Evolutionary conservation across 2,113 vertebrate genomes (phyloP), one percentile per base, ranked within the genome.

Genomic region (Oncorhynchus nerka): DNA sequence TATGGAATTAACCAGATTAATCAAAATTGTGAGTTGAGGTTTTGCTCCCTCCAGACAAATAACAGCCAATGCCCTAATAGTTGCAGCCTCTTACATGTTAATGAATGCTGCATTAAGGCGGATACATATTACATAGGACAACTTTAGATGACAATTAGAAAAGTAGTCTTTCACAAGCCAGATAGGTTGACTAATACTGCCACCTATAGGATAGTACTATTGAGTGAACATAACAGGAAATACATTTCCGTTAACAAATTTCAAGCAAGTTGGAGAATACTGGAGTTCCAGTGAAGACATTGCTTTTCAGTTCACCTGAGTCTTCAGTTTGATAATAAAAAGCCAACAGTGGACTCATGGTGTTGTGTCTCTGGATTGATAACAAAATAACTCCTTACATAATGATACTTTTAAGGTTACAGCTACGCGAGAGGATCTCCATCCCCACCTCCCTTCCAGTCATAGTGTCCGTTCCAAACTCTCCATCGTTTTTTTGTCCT

Each of bases 291-390:
- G 26, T 70, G 67, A 78, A 73, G 39, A 45, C 28, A 26, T 61
- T 66, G 68, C 0, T 73, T 68, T 80, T 49, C 80, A 69, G 51
- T 15, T 55, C 77, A 80, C 75, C 4, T 51, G 9, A 19, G 73
- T 59, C 11, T 28, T 68, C 68, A 70, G 59, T 51, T 51, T 4
- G 3, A 55, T 55, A 19, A 70, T 30, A 1, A 34, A 70, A 64
- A 67, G 24, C 22, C 24, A 65, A 34, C 67, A 55, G 51, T 19
- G 51, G 51, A 55, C 51, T 55, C 51, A 55, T 5, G 51, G 16
- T 16, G 51, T 5, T 1, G 12, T 9, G 3, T 4, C 5, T 70
- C 39, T 45, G 4, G 39, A 45, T 68, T 48, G n/a, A 66, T 39
- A 39, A 34, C 34, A 34, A 39, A 39, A 39, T 16, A 61, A 73